Evolutionary conservation across 1,140 invertebrate genomes (phyloP).

Genomic region (Schmidtea mediterranea): DNA sequence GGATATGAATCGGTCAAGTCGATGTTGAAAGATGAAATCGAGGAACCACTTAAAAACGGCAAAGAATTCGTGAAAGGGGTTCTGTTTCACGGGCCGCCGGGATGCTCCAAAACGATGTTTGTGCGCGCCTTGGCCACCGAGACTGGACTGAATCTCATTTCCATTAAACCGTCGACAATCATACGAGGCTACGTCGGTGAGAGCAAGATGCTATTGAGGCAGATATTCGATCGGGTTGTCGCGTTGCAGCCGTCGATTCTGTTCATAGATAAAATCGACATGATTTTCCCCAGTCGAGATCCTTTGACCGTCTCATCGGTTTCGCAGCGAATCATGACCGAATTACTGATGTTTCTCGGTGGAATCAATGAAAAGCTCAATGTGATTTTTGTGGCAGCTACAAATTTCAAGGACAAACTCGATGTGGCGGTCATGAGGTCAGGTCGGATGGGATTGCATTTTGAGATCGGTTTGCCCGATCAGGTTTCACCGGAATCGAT

Average conservation of each 20-base stretch:
- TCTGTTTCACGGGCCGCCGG: neutral
- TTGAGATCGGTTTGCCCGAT: constrained; percentile 53
- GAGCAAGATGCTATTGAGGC: constrained; percentile 74
- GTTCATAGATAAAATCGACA: constrained; percentile 97
- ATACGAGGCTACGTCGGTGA: constrained; percentile 97
- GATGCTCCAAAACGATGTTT: constrained; percentile 1
- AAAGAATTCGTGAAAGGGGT: constrained; percentile 21
- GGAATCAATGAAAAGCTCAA: constrained; percentile 84
- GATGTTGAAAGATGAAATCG: constrained; percentile 50
- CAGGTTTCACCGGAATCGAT: too few species aligned
- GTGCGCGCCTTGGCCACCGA: constrained; percentile 58
- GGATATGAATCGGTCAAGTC: constrained; percentile 59
- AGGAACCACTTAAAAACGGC: constrained; percentile 33
- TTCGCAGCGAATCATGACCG: constrained; percentile 96
- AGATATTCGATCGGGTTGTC: constrained; percentile 66
- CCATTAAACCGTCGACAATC: constrained; percentile 79
- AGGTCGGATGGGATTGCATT: neutral
- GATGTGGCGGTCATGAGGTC: constrained; percentile 85
- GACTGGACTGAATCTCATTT: constrained; percentile 80
- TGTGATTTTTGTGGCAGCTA: constrained; percentile 72
- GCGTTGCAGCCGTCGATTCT: constrained; percentile 91
- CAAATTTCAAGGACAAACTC: constrained; percentile 88
- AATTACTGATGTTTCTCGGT: constrained; percentile 88
- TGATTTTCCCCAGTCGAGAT: constrained; percentile 44
- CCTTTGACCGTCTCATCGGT: constrained; percentile 33